Conservation (phyloP, 2,888 invertebrate species). For the Polia nebulosa region DNA sequence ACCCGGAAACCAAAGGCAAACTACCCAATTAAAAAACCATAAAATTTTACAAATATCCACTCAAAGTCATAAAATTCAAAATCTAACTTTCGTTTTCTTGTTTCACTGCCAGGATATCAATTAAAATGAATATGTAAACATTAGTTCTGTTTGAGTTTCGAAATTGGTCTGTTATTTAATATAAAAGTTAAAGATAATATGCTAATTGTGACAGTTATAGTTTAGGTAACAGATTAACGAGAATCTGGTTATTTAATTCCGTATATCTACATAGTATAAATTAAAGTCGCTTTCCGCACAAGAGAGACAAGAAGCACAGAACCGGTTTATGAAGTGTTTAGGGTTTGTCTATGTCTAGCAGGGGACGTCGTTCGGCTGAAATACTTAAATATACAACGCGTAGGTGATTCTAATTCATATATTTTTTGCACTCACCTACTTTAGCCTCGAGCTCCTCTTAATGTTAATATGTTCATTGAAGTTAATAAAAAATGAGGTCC, state of each 20-base stretch:
- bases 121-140: constrained; percentile 1
- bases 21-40: background rate
- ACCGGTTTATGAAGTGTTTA: too few relatives aligned
- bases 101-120: constrained; percentile 13
- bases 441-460: too few relatives aligned
- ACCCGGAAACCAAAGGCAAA: background rate
- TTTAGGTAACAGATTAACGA: constrained; percentile 7
- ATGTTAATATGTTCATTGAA: too few relatives aligned
- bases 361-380: too few relatives aligned
- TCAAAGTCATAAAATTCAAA: background rate
- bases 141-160: background rate
- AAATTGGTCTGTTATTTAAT: constrained; percentile 32
- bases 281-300: too few relatives aligned
- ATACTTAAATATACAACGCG: too few relatives aligned
- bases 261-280: too few relatives aligned
- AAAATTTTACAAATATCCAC: background rate
- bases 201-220: constrained; percentile 3
- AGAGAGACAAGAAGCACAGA: too few relatives aligned
- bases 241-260: constrained; percentile 7
- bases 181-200: background rate
- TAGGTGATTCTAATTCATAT: too few relatives aligned
- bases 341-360: too few relatives aligned
- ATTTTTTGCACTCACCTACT: too few relatives aligned
- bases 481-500: too few relatives aligned
- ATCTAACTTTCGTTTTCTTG: constrained; percentile 12